Evolutionary conservation across 1,140 invertebrate species (phyloP), one percentile per base, ranked within the genome.

Genomic region (Cydia amplana): DNA sequence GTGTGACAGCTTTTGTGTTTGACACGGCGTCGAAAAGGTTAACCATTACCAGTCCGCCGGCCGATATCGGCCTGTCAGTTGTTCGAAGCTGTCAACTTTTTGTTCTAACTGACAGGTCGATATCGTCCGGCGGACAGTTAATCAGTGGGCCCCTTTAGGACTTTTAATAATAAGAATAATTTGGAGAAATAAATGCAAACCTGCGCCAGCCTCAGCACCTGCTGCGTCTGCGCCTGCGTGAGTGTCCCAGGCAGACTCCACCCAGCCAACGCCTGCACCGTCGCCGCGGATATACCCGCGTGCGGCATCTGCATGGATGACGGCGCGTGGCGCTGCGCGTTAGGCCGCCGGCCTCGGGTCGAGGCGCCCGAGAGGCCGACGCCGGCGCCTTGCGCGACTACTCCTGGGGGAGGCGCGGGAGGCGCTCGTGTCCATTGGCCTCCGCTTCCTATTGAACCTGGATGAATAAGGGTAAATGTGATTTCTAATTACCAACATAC

Each of bases 401-500:
- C 85, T 25, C 84, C 88, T 70, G 90, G 88, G 0, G 92, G 91
- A n/a, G 91, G 92, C 36, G 89, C 89, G 1, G 91, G 91, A 6
- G 91, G 91, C 46, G 91, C 92, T 0, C 92, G 83, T 70, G 92
- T 93, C 92, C 92, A 93, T 73, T 93, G 92, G 6, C 92, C 91
- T 40, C 87, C 87, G 74, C 87, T 82, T 43, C 84, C 82, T 32
- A 87, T 87, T 20, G 92, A 84, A 25, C 91, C 91, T 92, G 80
- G 12, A 36, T 16, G 67, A 49, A 7, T 77, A 70, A 10, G 43
- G 51, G 72, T 72, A 70, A 49, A 76, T 81, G 75, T 83, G 49
- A 46, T 40, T 40, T 40, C 36, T 10, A 40, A 40, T 40, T 40
- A 10, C 36, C 36, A 40, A 40, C 9, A 40, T 40, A 40, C 7